Conservation (phyloP, 2,797 vertebrate genomes). For the Ataeniobius toweri region DNA sequence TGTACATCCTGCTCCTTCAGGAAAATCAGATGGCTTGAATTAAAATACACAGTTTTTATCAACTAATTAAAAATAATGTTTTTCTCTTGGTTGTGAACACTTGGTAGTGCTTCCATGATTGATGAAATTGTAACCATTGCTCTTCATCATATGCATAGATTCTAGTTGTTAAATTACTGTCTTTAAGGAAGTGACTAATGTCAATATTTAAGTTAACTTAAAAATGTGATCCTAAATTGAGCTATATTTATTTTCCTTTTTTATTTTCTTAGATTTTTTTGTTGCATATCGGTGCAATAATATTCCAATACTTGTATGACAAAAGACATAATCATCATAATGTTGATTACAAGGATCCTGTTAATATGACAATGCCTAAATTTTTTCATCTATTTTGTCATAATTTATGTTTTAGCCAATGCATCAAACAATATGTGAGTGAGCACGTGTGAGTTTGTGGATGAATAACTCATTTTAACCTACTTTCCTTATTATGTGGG, state of each 20-base stretch:
- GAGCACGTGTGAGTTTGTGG: background rate
- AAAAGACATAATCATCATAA: background rate
- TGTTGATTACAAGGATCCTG: background rate
- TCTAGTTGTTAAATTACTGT: background rate
- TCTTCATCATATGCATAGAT: slow-evolving; percentile 20
- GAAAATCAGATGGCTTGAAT: background rate
- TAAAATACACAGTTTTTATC: background rate
- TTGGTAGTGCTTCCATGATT: background rate
- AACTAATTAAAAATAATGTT: too few relatives aligned
- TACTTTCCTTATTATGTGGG: background rate
- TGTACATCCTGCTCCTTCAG: background rate
- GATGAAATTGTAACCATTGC: slow-evolving; percentile 21
- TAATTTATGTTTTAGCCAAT: background rate
- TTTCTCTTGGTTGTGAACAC: background rate
- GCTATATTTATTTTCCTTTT: background rate
- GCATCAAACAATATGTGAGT: background rate
- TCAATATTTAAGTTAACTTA: slow-evolving; percentile 1
- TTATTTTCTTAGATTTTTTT: too few relatives aligned
- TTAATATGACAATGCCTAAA: background rate
- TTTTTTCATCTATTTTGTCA: background rate
- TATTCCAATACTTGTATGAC: background rate
- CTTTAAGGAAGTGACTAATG: slow-evolving; percentile 10
- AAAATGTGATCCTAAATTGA: background rate
- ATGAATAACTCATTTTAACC: background rate
- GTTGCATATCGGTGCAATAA: background rate